Base-by-base conservation (phyloP, 2,888 invertebrate genomes). In the Brachylomia viminalis region DNA sequence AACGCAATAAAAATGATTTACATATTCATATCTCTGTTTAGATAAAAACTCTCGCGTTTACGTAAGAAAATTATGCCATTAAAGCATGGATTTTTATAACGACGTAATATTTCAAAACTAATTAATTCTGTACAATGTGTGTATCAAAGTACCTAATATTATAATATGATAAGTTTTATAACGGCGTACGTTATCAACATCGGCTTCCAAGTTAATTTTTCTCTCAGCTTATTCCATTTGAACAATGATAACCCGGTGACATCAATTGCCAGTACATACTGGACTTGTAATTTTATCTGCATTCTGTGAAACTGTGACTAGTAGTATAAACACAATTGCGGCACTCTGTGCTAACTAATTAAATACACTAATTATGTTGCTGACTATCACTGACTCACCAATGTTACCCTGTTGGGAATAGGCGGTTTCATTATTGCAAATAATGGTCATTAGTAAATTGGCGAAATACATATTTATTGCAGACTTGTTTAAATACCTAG, bases 191-290 rank as follows among this genome's bases (percentile, higher is more conserved):
- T 62, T 82, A 82, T 83, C 82, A 76, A 42, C 56, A 75, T 59
- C 71, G 52, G 73, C 69, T 68, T 68, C 58, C 42, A 72, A 85
- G 77, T 82, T 72, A 75, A 83, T 83, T 83, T 88, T 84, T 88
- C 84, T 79, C 74, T 77, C 66, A 77, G 81, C 76, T 62, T 17
- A 83, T 83, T 77, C 77, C 79, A 74, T 84, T 81, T 77, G 81
- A 75, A 82, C 67, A 74, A 62, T 72, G 90, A 91, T 91, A 91
- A 90, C 88, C 88, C 75, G 74, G 15, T 87, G 88, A 87, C 88
- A 86, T 85, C 77, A 81, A 83, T 82, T 64, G 85, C 85, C 78
- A 83, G 85, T 85, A 78, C 80, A 84, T 81, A 84, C 86, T 84
- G 78, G 86, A 88, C 78, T 83, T 67, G 71, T 61, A 64, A 73